Conservation (phyloP, 2,797 vertebrate species). For the Stomatorhinus walkeri region DNA sequence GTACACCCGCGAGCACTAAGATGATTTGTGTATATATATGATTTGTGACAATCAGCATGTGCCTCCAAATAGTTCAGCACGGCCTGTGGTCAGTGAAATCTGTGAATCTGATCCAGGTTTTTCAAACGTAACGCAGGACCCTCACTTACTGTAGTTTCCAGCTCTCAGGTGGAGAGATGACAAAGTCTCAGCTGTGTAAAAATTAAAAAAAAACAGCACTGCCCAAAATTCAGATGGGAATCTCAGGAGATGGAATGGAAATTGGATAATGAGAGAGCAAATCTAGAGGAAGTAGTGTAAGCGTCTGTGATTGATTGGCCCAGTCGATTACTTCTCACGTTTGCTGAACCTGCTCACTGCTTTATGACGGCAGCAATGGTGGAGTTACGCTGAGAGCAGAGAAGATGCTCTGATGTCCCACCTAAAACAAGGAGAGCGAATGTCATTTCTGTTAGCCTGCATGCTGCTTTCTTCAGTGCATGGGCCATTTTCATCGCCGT, state of each 20-base stretch:
- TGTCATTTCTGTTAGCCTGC: background rate
- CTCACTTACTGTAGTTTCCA: background rate
- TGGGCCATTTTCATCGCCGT: slow-evolving; percentile 23
- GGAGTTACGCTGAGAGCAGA: background rate
- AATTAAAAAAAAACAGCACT: background rate
- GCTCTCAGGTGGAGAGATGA: background rate
- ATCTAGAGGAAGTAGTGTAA: background rate
- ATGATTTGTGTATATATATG: background rate
- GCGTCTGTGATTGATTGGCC: background rate
- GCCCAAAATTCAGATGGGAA: background rate
- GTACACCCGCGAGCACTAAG: background rate
- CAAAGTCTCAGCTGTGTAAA: background rate
- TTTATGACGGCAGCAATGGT: background rate
- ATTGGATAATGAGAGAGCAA: background rate
- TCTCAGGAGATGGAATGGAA: slow-evolving; percentile 11
- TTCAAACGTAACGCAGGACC: background rate
- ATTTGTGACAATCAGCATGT: background rate
- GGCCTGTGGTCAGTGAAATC: background rate
- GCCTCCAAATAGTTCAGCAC: background rate
- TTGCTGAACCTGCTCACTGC: background rate
- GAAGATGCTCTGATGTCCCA: background rate
- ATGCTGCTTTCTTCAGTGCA: background rate
- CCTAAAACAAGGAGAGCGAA: background rate
- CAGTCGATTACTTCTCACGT: background rate
- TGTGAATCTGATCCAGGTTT: background rate